Percentiles rank a stretch among this genome's conserved stretches.
Evolutionary conservation across 2,797 vertebrate species (phyloP).

Genomic region (Rhinogobio ventralis): DNA sequence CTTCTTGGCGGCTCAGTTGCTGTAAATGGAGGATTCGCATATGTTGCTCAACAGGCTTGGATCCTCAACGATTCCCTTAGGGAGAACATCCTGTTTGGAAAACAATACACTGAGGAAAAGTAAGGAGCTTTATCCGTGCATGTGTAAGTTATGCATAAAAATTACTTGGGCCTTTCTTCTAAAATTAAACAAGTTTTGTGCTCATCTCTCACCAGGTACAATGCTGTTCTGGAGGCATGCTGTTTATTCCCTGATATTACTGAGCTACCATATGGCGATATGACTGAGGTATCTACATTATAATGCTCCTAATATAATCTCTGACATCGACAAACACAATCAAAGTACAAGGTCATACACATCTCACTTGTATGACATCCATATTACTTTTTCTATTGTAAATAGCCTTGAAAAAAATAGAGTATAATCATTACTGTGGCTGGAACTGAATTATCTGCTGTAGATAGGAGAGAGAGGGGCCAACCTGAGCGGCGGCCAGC

Average conservation of each 20-base stretch:
- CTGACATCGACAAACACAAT: conserved; percentile 2
- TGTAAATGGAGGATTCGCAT: conserved; percentile 77
- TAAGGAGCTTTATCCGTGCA: conserved; percentile 63
- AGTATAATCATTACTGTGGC: not conserved
- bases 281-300: conserved; percentile 81
- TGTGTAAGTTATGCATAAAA: not conserved
- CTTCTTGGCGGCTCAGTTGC: conserved; percentile 81
- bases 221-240: conserved; percentile 79
- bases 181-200: not conserved
- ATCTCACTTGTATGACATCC: not conserved
- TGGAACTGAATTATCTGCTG: conserved; percentile 23
- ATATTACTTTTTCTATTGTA: not conserved
- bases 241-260: conserved; percentile 81
- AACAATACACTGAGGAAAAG: conserved; percentile 76
- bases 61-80: conserved; percentile 84
- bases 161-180: conserved; percentile 5
- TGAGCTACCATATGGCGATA: conserved; percentile 81
- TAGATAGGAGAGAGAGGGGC: conserved; percentile 85
- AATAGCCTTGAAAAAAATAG: not conserved
- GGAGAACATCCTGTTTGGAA: conserved; percentile 86
- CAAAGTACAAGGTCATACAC: not conserved
- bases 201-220: conserved; percentile 73
- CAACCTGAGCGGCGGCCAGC: conserved; percentile 85
- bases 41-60: conserved; percentile 85
- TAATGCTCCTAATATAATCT: conserved; percentile 8